phyloP scores from a whole-genome alignment of 1,140 invertebrate species.

The Octopus sinensis region DNA sequence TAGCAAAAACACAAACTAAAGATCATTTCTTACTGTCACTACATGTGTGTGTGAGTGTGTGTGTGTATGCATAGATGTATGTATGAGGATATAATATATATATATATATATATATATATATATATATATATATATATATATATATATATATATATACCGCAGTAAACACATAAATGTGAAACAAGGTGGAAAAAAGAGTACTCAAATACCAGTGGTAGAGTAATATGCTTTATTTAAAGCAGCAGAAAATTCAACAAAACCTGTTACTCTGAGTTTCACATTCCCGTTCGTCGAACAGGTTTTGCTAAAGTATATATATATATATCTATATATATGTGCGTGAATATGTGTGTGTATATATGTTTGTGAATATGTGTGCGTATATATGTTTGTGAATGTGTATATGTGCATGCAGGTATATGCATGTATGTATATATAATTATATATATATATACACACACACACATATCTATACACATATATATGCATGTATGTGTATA shows the following conservation, averaged over 20 bases:
- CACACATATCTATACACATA: neutral
- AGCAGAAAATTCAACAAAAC: too few species aligned
- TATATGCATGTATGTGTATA: neutral
- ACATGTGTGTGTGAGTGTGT: conserved; percentile 8
- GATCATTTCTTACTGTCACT: neutral
- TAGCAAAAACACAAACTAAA: too few species aligned
- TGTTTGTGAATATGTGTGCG: neutral
- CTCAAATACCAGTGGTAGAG: too few species aligned
- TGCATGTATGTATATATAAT: neutral
- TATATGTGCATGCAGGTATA: neutral
- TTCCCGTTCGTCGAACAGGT: too few species aligned
- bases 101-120: neutral
- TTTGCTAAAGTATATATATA: neutral
- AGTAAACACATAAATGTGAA: too few species aligned
- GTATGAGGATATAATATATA: too few species aligned
- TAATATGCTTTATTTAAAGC: too few species aligned
- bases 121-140: neutral
- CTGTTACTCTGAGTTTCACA: too few species aligned
- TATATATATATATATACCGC: too few species aligned
- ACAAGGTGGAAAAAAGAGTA: too few species aligned
- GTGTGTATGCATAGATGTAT: too few species aligned
- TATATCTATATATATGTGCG: neutral
- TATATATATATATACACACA: neutral
- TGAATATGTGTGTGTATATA: neutral
- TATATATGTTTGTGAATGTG: neutral